Conservation (phyloP, 2,113 vertebrate genomes). For the Microtus oregoni region DNA sequence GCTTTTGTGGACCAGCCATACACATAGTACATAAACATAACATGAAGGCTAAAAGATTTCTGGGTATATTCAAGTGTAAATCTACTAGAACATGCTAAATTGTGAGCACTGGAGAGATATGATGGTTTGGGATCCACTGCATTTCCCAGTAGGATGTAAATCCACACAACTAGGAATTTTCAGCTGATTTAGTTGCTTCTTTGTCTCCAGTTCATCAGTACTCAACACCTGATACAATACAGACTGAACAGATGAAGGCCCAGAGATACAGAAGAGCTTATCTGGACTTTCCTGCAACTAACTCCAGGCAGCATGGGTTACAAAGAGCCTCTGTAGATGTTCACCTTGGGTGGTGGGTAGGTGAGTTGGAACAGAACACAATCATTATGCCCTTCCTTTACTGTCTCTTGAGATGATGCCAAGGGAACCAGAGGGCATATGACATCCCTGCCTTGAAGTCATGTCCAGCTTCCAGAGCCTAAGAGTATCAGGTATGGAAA, state of each 20-base stretch:
- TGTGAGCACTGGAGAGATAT: not conserved
- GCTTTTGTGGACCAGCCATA: not conserved
- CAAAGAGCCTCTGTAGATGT: not conserved
- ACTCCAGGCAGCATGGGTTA: not conserved
- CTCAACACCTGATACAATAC: constrained; percentile 35
- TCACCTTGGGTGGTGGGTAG: not conserved
- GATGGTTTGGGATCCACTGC: not conserved
- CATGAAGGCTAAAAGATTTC: not conserved
- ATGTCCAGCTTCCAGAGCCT: not conserved
- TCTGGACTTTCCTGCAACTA: constrained; percentile 22
- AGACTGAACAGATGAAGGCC: constrained; percentile 21
- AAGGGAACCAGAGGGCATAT: not conserved
- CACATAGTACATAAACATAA: not conserved
- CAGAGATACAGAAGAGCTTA: not conserved
- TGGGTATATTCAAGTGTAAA: not conserved
- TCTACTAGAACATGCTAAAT: not conserved
- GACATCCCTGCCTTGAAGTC: not conserved
- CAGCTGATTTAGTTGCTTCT: not conserved
- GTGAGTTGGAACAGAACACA: not conserved
- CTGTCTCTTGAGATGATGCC: not conserved
- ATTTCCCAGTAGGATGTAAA: constrained; percentile 36
- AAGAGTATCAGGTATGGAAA: not conserved
- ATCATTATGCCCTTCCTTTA: not conserved
- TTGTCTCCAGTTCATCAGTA: not conserved
- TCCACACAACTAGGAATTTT: constrained; percentile 45